These are phyloP conservation scores for Plutella xylostella DNA, from an alignment of 2,888 invertebrate species.

Conservation along the genomic window DNA sequence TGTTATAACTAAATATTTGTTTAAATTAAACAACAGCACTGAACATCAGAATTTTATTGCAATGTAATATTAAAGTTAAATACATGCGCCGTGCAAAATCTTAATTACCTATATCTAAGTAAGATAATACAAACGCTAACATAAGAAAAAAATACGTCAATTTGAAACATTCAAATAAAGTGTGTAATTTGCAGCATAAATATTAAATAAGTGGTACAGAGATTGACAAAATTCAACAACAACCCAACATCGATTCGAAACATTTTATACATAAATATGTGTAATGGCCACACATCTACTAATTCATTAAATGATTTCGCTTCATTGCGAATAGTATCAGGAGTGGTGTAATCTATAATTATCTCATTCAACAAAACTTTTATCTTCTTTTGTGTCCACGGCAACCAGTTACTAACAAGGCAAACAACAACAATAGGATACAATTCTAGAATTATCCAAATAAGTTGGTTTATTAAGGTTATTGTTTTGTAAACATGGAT, in stretches of 20 bases:
- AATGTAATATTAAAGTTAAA: no score
- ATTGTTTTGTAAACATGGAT: neutral
- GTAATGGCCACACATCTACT: conserved; percentile 18
- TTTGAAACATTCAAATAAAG: no score
- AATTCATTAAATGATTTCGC: conserved; percentile 15
- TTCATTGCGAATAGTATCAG: conserved; percentile 5
- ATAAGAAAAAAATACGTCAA: no score
- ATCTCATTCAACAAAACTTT: conserved; percentile 13
- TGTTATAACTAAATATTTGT: no score
- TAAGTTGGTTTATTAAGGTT: conserved; percentile 5
- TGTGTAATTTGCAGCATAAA: conserved; percentile 48
- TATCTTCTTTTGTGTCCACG: conserved; percentile 9
- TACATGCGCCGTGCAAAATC: no score
- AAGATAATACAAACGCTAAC: no score
- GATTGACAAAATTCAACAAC: conserved; percentile 45
- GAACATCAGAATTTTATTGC: no score
- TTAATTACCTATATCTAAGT: no score
- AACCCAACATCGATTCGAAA: conserved; percentile 44
- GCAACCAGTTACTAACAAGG: conserved; percentile 10
- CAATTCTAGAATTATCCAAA: conserved; percentile 8
- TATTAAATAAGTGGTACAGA: conserved; percentile 48
- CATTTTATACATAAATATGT: conserved; percentile 38
- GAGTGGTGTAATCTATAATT: conserved; percentile 14
- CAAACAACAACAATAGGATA: conserved; percentile 9
- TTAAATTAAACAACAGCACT: no score